Evolutionary conservation across 2,797 vertebrate species (phyloP).

Genomic region (Oreochromis mossambicus): DNA sequence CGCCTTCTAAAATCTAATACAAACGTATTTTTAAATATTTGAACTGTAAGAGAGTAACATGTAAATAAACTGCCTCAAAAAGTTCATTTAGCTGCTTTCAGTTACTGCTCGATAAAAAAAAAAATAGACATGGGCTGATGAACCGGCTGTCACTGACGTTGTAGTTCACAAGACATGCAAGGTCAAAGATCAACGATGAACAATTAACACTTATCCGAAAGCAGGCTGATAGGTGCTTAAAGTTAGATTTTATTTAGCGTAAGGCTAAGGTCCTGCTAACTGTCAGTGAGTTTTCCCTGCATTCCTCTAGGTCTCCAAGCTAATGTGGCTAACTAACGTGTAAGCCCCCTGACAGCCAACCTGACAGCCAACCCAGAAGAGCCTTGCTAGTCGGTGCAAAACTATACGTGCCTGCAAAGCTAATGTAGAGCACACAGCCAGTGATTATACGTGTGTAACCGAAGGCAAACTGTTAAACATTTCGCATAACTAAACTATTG

Average conservation of each 20-base stretch:
- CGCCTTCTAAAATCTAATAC: background rate
- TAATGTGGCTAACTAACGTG: constrained; percentile 32
- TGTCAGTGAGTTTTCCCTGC: background rate
- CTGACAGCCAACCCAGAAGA: constrained; percentile 2
- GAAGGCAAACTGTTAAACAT: background rate
- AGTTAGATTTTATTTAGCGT: background rate
- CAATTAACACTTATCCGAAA: background rate
- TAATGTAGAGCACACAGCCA: background rate
- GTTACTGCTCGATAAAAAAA: background rate
- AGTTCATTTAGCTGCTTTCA: background rate
- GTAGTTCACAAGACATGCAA: background rate
- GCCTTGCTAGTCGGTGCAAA: background rate
- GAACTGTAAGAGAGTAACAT: background rate
- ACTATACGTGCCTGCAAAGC: background rate
- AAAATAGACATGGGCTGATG: background rate
- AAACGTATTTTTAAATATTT: background rate
- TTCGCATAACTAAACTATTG: background rate
- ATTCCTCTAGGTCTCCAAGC: background rate
- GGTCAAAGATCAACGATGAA: constrained; percentile 26
- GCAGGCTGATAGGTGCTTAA: background rate
- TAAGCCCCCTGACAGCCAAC: constrained; percentile 21
- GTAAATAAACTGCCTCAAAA: background rate
- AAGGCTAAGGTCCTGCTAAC: background rate
- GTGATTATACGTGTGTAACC: fast-evolving
- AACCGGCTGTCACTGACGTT: background rate